Conservation (phyloP, 2,797 vertebrate species). For the Sternotherus odoratus region DNA sequence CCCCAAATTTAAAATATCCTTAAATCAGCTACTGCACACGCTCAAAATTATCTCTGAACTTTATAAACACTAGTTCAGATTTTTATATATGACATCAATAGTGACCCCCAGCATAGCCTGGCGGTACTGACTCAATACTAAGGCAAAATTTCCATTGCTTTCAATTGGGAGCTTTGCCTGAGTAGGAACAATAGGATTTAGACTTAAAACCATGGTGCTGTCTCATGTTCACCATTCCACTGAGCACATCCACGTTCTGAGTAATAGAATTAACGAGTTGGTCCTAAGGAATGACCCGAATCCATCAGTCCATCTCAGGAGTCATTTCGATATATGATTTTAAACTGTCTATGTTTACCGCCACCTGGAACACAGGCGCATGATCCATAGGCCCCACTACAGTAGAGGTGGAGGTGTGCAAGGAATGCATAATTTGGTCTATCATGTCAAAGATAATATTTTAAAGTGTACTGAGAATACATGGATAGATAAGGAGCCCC, state of each 20-base stretch:
- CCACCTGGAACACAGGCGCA: not conserved
- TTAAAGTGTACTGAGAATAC: not conserved
- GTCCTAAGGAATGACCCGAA: not conserved
- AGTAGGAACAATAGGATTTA: not conserved
- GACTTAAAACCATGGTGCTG: not conserved
- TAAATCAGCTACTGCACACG: not conserved
- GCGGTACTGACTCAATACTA: not conserved
- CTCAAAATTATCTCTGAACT: constrained; percentile 6
- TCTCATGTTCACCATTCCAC: not conserved
- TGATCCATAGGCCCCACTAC: rapidly evolving
- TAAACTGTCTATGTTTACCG: not conserved
- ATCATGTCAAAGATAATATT: not conserved
- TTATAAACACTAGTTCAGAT: not conserved
- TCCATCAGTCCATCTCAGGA: not conserved
- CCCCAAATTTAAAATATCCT: not conserved
- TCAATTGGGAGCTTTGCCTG: not conserved
- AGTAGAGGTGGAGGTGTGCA: not conserved
- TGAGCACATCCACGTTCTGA: not conserved
- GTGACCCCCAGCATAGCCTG: not conserved
- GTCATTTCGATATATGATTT: not conserved
- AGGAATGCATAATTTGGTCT: not conserved
- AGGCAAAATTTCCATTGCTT: not conserved
- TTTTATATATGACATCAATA: not conserved
- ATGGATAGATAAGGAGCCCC: rapidly evolving
- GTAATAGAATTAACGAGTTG: not conserved